phyloP scores from a whole-genome alignment of 2,113 vertebrate genomes.

The Empidonax traillii region DNA sequence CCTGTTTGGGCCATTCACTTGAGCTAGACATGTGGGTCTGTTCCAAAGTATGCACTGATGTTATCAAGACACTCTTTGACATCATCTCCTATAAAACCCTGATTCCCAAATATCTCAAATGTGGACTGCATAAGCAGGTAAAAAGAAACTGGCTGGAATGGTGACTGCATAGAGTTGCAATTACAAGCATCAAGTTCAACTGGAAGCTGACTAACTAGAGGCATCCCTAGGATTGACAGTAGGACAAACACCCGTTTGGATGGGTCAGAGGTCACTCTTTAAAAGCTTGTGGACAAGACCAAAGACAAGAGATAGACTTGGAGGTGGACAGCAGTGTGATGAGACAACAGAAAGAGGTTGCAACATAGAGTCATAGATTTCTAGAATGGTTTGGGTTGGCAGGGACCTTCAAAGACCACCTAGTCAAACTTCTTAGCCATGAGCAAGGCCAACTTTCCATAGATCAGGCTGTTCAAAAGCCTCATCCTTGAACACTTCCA shows the following conservation, averaged over 20 bases:
- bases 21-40: not conserved
- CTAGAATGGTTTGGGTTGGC: not conserved
- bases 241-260: not conserved
- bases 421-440: not conserved
- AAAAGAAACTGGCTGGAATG: not conserved
- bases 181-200: not conserved
- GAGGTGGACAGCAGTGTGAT: not conserved
- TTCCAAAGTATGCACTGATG: not conserved
- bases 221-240: not conserved
- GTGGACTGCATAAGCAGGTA: accelerated
- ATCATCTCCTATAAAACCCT: not conserved
- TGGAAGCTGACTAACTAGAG: not conserved
- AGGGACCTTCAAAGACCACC: not conserved
- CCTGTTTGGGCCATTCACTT: not conserved
- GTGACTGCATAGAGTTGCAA: not conserved
- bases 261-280: not conserved
- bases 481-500: not conserved
- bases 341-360: not conserved
- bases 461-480: not conserved
- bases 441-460: not conserved
- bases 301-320: not conserved
- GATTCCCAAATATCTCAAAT: not conserved
- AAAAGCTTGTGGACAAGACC: not conserved
- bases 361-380: not conserved
- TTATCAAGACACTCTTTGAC: not conserved